Evolutionary conservation across 30 jellyfish, hydroid and myxozoan genomes (phyloP), one percentile per base, ranked within the genome.

Genomic region (Nemopilema nomurai): DNA sequence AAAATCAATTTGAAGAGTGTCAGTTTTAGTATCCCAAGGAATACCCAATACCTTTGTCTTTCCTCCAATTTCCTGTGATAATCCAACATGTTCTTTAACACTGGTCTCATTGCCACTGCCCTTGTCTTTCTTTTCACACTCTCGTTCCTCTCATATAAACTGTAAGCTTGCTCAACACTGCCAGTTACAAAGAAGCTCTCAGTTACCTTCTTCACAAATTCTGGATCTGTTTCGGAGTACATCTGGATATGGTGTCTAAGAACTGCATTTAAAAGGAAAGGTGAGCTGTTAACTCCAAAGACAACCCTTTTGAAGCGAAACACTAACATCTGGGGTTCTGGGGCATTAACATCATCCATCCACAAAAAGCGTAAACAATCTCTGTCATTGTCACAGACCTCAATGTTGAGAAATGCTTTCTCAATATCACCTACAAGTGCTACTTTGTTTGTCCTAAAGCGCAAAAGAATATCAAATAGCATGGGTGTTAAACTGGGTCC

Each of bases 11-110:
- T 67, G 79, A 18, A 86, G 53, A 21, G 79, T 77, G 57, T 86
- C 95, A 21, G 69, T 51, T 18, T 51, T 70, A 31, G 65, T 76
- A 41, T 86, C 90, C 95, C 95, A 86, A 21, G 90, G 80, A 51
- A 77, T 68, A 30, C 95, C 95, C 30, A 64, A 69, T 1, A 86
- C 85, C 77, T 86, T 86, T 8, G 89, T 86, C 69, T 67, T 76
- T 24, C 83, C 88, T 62, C 88, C 88, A 32, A 50, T 83, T 31
- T 73, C 82, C 62, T 62, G 33, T n/a, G 88, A 84, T 16, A 71
- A 17, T 41, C 93, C 88, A 53, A 84, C 65, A 23, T 80, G 28
- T 41, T 84, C 93, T 82, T 84, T 31, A 16, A 87, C 93, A 72
- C 63, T 52, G 23, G 88, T 71, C 71, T 30, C 51, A 49, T 24